Base-by-base conservation (phyloP, 2,797 vertebrate genomes). In the Balearica regulorum region DNA sequence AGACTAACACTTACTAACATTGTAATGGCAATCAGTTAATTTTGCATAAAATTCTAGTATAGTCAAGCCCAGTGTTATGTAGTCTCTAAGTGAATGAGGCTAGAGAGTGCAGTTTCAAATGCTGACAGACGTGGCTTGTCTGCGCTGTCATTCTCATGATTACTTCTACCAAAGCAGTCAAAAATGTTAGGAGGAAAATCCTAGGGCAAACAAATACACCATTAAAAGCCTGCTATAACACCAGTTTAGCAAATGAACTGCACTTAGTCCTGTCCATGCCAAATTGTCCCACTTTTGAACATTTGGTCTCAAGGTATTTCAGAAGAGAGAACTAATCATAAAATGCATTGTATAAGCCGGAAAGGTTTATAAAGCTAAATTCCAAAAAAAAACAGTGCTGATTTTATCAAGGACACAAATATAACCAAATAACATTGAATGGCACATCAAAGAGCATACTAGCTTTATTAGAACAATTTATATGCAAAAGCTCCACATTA, bases 321-420 rank as follows among this genome's bases (percentile, higher is more conserved):
- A 84, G 71, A 88, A 86, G 66, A 65, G 12, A 86, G 35, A 88
- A 77, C 51, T 85, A 80, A 91, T 77, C 91, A 91, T 37, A 89
- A 93, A 85, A 66, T 77, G 28, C 16, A 77, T 79, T 87, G 60
- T 68, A 68, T 83, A 87, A 80, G 7, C 28, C 83, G 78, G 53
- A 92, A 94, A 62, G 9, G n/a, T 83, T 83, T 91, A 85, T 58
- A 73, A 89, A 87, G 46, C 6, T 83, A 62, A 82, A 89, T 90
- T 81, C 1, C 25, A 86, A 93, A 87, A 92, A 37, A 37, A 93
- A 49, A 0, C 41, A 73, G 10, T 43, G 58, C 35, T 94, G 88
- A 95, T 93, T 93, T 95, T 93, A 94, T 94, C 87, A 87, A 82
- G 90, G 90, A 79, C 90, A 96, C 39, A 82, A 91, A 84, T 93